Evolutionary conservation across 2,888 invertebrate genomes (phyloP).

Genomic region (Lithophane ornitopus): DNA sequence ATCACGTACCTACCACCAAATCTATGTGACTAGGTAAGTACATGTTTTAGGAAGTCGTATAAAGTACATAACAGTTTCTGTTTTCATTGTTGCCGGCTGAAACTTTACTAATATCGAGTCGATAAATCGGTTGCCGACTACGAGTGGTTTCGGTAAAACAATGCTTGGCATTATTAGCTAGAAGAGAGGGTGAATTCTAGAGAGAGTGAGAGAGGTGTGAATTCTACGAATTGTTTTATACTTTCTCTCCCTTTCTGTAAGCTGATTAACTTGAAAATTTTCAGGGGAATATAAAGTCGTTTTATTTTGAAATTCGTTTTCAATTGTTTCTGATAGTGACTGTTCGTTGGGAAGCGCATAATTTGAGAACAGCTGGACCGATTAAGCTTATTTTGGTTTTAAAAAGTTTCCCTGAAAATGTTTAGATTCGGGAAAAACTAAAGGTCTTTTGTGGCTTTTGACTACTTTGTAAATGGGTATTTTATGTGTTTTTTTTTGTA

Average conservation of each 20-base stretch:
- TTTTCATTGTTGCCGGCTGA: constrained; percentile 7
- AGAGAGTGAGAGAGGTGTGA: constrained; percentile 17
- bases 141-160: not conserved
- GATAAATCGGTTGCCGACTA: constrained; percentile 6
- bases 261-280: not conserved
- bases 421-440: too few relatives aligned
- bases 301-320: not conserved
- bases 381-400: too few relatives aligned
- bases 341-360: too few relatives aligned
- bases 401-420: too few relatives aligned
- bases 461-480: too few relatives aligned
- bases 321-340: not conserved
- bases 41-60: constrained; percentile 13
- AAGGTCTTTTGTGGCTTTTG: too few relatives aligned
- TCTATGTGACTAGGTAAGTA: not conserved
- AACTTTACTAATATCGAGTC: constrained; percentile 49
- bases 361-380: too few relatives aligned
- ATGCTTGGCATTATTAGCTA: not conserved
- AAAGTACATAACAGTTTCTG: constrained; percentile 20
- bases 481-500: too few relatives aligned
- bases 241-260: not conserved
- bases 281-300: not conserved
- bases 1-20: not conserved
- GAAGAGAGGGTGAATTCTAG: too few relatives aligned
- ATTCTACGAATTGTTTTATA: not conserved